Percentiles rank a stretch among this genome's conserved stretches.
Conservation (phyloP, 2,113 vertebrate genomes). For the Alligator sinensis region DNA sequence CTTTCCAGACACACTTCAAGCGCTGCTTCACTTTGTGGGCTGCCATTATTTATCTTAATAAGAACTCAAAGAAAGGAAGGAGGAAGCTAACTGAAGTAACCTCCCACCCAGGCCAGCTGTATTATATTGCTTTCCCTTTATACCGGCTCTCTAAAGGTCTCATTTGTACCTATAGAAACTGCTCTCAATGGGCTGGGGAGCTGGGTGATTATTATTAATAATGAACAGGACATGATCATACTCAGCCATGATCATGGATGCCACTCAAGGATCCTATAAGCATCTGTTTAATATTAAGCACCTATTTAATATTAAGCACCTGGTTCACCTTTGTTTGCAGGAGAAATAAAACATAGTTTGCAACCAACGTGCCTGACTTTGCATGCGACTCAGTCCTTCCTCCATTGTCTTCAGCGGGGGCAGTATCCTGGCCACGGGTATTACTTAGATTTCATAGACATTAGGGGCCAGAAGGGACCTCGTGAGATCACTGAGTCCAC, state of each 20-base stretch:
- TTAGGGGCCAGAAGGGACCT: no score
- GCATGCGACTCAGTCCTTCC: background rate
- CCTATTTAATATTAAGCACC: background rate
- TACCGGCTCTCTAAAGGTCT: background rate
- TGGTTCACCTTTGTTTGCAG: no score
- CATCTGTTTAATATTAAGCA: background rate
- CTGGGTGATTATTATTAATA: slow-evolving; percentile 44
- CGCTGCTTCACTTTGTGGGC: slow-evolving; percentile 26
- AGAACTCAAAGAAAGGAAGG: slow-evolving; percentile 60
- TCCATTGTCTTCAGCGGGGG: slow-evolving; percentile 27
- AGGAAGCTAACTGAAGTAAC: slow-evolving; percentile 71
- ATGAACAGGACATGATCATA: slow-evolving; percentile 39
- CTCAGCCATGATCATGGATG: slow-evolving; percentile 27
- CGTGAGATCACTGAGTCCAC: no score
- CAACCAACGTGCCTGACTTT: slow-evolving; percentile 47
- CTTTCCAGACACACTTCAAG: slow-evolving; percentile 60
- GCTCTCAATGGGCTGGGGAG: slow-evolving; percentile 53
- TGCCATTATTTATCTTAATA: slow-evolving; percentile 63
- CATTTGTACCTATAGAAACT: slow-evolving; percentile 66
- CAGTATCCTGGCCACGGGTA: background rate
- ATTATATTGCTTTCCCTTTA: slow-evolving; percentile 59
- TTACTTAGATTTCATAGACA: background rate
- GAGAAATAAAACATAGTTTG: background rate
- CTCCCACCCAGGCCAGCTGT: slow-evolving; percentile 49
- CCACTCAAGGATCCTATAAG: slow-evolving; percentile 21